A percentile compares a stretch with the other conserved stretches of the same genome.
Evolutionary conservation across 2,888 invertebrate species (phyloP).

Genomic region (Trissonchulus sp.): DNA sequence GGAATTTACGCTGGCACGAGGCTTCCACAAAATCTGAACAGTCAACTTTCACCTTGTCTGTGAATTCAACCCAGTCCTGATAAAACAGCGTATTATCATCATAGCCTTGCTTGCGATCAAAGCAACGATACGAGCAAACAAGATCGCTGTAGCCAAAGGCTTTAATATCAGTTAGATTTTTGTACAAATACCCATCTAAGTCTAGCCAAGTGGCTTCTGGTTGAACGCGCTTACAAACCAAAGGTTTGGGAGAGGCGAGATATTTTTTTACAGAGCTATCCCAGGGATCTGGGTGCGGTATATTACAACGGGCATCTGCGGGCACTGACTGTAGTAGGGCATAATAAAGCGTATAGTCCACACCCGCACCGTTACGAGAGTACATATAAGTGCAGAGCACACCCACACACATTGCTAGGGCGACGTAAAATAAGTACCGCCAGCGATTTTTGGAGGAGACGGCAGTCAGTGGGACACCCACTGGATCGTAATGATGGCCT

Average conservation of each 20-base stretch:
- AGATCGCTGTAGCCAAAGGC: conserved; percentile 27
- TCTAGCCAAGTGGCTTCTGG: conserved; percentile 40
- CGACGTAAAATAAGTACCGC: neutral
- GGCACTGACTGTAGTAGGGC: neutral
- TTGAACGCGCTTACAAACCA: conserved; percentile 41
- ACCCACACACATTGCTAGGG: neutral
- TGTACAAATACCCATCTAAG: conserved; percentile 34
- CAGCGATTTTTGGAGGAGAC: neutral
- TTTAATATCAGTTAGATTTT: conserved; percentile 33
- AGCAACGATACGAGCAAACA: conserved; percentile 42
- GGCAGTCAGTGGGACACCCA: neutral
- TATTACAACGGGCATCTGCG: conserved; percentile 33
- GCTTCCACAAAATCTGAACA: conserved; percentile 43
- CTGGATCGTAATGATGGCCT: neutral
- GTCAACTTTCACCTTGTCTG: conserved; percentile 32
- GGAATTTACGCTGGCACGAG: conserved; percentile 34
- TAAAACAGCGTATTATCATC: conserved; percentile 36
- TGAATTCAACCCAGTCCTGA: conserved; percentile 25
- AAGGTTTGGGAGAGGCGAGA: conserved; percentile 34
- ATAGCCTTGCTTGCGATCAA: conserved; percentile 35
- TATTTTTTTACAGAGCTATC: conserved; percentile 41
- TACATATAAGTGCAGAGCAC: neutral
- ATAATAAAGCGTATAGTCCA: neutral
- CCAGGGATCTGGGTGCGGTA: conserved; percentile 45
- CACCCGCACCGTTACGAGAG: neutral